These are phyloP conservation scores for Marmota monax DNA, from an alignment of 2,113 vertebrate genomes.

Conservation along the genomic window DNA sequence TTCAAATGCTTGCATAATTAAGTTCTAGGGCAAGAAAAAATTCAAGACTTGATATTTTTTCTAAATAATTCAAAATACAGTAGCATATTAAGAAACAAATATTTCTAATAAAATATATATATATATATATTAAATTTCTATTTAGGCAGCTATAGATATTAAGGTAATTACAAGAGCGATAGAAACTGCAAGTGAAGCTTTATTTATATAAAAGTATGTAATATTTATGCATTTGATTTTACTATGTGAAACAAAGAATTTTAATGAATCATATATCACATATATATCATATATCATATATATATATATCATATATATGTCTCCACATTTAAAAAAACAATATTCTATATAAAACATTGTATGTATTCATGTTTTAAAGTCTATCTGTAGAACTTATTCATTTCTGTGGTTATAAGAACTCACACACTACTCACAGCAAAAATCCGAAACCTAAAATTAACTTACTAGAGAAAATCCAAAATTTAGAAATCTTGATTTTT, in stretches of 20 bases:
- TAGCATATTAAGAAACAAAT: background rate
- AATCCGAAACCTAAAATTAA: slow-evolving; percentile 14
- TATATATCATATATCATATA: background rate
- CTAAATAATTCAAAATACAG: background rate
- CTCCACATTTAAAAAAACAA: background rate
- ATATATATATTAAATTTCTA: background rate
- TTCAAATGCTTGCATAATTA: background rate
- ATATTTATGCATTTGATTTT: background rate
- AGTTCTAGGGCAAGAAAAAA: background rate
- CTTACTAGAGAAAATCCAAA: slow-evolving; percentile 19
- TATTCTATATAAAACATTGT: background rate
- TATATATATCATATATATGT: background rate
- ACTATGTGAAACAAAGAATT: background rate
- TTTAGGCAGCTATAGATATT: background rate
- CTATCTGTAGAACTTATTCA: background rate
- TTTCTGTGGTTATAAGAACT: background rate
- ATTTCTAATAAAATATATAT: background rate
- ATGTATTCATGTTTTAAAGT: background rate
- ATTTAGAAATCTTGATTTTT: background rate
- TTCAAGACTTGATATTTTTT: background rate
- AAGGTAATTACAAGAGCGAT: background rate
- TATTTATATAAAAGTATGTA: background rate
- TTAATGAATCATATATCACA: slow-evolving; percentile 13
- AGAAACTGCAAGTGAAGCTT: background rate
- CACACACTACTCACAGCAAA: background rate